Base-by-base conservation (phyloP, 2,888 invertebrate species). In the Drosophila nigricruria region DNA sequence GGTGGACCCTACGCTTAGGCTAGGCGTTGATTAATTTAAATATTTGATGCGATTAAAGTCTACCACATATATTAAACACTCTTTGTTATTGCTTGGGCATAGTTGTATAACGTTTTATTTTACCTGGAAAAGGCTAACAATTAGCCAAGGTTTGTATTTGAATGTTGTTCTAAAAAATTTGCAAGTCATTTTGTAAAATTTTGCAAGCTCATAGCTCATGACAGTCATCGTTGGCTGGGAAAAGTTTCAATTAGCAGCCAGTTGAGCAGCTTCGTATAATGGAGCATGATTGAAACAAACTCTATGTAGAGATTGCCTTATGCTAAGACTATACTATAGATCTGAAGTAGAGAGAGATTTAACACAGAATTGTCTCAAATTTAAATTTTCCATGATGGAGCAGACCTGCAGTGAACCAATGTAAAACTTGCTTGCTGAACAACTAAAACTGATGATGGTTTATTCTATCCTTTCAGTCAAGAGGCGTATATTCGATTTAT, bases 21-120 rank as follows among this genome's bases (percentile, higher is more conserved):
- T 3, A 20, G 50, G 20, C 16, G 34, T 34, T 34, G 16, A 34
- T 50, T 34, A 34, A 30, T 34, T 52, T 34, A 9, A 34, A 34
- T 52, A 16, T 52, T 16, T 34, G 4, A 23, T 52, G 50, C 34
- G 34, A 52, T 34, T 52, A 52, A 52, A 34, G 14, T 52, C 50
- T 18, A 2, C 50, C 0, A 10, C 23, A 30, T 2, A 34, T 34
- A 52, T 23, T 23, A 20, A 34, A 34, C 27, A 30, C 3, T n/a
- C 18, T 30, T 49, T 49, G 30, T 49, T 49, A 30, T 49, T 49
- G 12, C 6, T 12, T 8, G 27, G 18, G 27, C n/a, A 27, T 27
- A 47, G 27, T 47, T 8, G 12, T 14, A 6, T 6, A 18, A 14
- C 30, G n/a, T 49, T 49, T 49, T 30, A 18, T 8, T 32, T 14